phyloP scores from a whole-genome alignment of 2,797 vertebrate genomes.

The Chaunax sp. region DNA sequence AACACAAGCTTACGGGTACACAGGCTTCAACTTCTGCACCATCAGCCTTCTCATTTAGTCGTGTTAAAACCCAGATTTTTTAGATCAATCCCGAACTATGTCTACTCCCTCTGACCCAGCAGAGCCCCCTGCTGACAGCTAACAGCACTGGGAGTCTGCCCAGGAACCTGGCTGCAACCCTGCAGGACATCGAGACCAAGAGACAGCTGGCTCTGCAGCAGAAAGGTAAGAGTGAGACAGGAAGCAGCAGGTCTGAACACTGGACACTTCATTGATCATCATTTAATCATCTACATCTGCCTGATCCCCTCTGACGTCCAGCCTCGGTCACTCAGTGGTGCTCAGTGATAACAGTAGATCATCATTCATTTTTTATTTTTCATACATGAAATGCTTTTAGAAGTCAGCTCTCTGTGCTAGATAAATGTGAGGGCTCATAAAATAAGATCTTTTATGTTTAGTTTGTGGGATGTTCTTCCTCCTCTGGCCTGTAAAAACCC shows the following conservation, averaged over 20 bases:
- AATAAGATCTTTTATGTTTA: not conserved
- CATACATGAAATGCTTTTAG: not conserved
- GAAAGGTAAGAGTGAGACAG: conserved; percentile 86
- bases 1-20: conserved; percentile 89
- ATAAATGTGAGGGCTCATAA: not conserved
- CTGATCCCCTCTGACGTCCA: too few species aligned
- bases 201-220: conserved; percentile 94
- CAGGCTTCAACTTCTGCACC: not conserved
- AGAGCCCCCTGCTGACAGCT: conserved; percentile 83
- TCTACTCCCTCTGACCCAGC: conserved; percentile 36
- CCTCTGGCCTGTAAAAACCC: too few species aligned
- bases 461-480: too few species aligned
- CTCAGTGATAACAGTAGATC: not conserved
- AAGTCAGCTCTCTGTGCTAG: not conserved
- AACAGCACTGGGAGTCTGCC: conserved; percentile 90
- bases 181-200: conserved; percentile 96
- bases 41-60: not conserved
- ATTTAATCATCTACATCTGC: not conserved
- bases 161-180: conserved; percentile 90
- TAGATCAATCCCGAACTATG: not conserved
- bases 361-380: not conserved
- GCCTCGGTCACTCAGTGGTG: not conserved
- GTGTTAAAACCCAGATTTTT: too few species aligned
- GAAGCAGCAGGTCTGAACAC: not conserved
- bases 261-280: not conserved